phyloP scores from a whole-genome alignment of 92 coral and sea anemone species.

The Chrysogorgia sp. region DNA sequence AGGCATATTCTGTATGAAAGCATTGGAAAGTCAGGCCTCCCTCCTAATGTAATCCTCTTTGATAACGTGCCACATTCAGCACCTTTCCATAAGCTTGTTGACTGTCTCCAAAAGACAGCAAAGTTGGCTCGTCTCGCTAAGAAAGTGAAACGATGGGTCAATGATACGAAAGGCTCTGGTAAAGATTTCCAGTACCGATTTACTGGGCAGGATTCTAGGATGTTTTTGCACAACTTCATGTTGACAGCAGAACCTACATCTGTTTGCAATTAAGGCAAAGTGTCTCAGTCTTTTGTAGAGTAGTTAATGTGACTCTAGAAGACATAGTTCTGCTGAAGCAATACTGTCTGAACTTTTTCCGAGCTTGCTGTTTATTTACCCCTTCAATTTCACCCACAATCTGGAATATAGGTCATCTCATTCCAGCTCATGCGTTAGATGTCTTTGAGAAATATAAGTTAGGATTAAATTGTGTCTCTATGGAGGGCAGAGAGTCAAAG shows the following conservation, averaged over 20 bases:
- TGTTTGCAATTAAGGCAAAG: conserved; percentile 59
- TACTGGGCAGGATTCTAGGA: conserved; percentile 35
- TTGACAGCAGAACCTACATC: too few species aligned
- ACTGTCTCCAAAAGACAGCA: background rate
- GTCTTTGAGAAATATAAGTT: conserved; percentile 58
- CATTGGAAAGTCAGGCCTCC: conserved; percentile 16
- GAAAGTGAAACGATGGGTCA: conserved; percentile 26
- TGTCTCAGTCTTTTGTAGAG: conserved; percentile 53
- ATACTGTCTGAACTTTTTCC: conserved; percentile 40
- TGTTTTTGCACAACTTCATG: too few species aligned
- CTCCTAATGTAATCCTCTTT: background rate
- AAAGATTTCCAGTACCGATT: conserved; percentile 65
- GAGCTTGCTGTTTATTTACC: conserved; percentile 31
- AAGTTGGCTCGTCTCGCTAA: conserved; percentile 15
- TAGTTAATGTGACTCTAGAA: conserved; percentile 48
- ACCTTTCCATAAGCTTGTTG: conserved; percentile 25
- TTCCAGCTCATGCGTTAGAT: conserved; percentile 60
- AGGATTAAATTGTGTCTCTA: conserved; percentile 56
- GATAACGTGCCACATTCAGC: background rate
- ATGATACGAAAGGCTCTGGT: conserved; percentile 5
- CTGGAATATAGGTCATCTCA: conserved; percentile 57
- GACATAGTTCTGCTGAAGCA: conserved; percentile 45
- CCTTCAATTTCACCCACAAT: conserved; percentile 53
- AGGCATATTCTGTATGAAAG: conserved; percentile 34
- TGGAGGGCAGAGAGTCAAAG: conserved; percentile 65